These are phyloP conservation scores for Aurelia sp. DNA, from an alignment of 30 jellyfish, hydroid and myxozoan species.

Conservation along the genomic window DNA sequence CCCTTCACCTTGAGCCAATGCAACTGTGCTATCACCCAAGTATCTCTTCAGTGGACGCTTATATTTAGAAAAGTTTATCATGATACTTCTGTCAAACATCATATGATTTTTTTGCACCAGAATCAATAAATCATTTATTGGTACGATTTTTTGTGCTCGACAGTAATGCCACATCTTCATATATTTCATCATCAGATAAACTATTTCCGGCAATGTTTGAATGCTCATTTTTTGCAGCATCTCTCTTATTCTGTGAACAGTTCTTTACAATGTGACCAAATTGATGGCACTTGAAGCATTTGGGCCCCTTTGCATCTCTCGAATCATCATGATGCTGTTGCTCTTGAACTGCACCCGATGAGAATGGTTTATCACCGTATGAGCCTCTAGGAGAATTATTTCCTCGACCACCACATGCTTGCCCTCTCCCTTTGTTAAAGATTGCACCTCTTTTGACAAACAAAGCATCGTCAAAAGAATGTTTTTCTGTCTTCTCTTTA, in stretches of 20 bases:
- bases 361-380: slow-evolving; percentile 36
- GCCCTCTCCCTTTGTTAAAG: slow-evolving; percentile 41
- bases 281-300: slow-evolving; percentile 57
- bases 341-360: slow-evolving; percentile 17
- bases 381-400: slow-evolving; percentile 60
- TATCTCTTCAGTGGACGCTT: too few species aligned
- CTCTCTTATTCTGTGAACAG: slow-evolving; percentile 58
- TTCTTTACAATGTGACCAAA: slow-evolving; percentile 43
- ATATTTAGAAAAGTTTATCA: not conserved
- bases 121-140: slow-evolving; percentile 63
- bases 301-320: slow-evolving; percentile 55
- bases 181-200: slow-evolving; percentile 12
- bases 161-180: slow-evolving; percentile 38
- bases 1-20: too few species aligned
- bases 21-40: too few species aligned
- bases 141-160: slow-evolving; percentile 23
- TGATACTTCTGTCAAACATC: slow-evolving; percentile 31
- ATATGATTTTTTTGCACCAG: slow-evolving; percentile 61
- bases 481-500: slow-evolving; percentile 52
- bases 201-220: slow-evolving; percentile 48
- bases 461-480: slow-evolving; percentile 48
- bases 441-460: slow-evolving; percentile 47
- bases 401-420: slow-evolving; percentile 55
- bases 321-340: slow-evolving; percentile 22
- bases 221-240: slow-evolving; percentile 48